phyloP scores from a whole-genome alignment of 2,797 vertebrate genomes.

The Silurus aristotelis region DNA sequence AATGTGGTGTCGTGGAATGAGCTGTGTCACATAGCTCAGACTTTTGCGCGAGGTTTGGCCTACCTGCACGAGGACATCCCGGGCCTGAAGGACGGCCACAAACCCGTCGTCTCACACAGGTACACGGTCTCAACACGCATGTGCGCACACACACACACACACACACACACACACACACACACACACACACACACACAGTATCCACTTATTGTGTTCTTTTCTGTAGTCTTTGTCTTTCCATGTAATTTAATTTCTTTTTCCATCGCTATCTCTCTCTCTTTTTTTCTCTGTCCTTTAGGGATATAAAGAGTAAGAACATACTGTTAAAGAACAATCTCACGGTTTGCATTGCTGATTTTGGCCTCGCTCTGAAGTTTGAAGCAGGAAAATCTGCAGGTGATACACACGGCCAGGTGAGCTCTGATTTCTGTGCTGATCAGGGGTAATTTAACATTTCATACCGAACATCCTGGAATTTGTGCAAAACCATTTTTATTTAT shows the following conservation, averaged over 20 bases:
- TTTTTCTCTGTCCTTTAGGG: conserved; percentile 71
- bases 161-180: not conserved
- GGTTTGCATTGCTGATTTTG: conserved; percentile 93
- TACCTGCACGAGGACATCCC: conserved; percentile 92
- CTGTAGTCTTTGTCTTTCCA: not conserved
- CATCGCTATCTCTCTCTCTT: conserved; percentile 67
- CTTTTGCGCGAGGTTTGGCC: conserved; percentile 87
- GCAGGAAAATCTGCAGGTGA: conserved; percentile 95
- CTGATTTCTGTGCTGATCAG: not conserved
- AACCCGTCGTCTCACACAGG: conserved; percentile 90
- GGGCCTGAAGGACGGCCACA: conserved; percentile 88
- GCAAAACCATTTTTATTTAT: too few species aligned
- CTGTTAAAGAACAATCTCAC: conserved; percentile 92
- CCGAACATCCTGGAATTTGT: too few species aligned
- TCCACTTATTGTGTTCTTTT: not conserved
- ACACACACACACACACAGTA: not conserved
- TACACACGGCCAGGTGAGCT: conserved; percentile 91
- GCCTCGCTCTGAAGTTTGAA: conserved; percentile 94
- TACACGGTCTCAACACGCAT: conserved; percentile 44
- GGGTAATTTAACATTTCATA: too few species aligned
- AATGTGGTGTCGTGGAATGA: conserved; percentile 91
- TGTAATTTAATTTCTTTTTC: not conserved
- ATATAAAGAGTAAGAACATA: conserved; percentile 98
- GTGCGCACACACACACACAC: not conserved
- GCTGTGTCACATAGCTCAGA: conserved; percentile 87